Conservation (phyloP, 2,888 invertebrate species). For the Epinotia nisella region DNA sequence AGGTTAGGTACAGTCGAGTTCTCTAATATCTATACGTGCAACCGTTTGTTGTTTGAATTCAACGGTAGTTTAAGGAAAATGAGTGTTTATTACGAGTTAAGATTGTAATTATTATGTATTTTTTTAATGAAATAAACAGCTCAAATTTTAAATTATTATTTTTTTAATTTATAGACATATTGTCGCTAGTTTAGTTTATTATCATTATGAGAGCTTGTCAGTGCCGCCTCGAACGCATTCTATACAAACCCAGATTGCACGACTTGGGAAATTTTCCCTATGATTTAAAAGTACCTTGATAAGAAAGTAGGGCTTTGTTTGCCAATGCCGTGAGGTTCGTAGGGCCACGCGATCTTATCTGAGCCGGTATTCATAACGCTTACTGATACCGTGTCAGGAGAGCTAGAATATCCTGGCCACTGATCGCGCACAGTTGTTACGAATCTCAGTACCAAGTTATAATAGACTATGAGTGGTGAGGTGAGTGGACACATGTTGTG, state of each 20-base stretch:
- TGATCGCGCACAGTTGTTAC: neutral
- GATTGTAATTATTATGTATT: no score
- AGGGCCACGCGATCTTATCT: conserved; percentile 33
- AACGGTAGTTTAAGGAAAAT: no score
- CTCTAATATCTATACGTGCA: no score
- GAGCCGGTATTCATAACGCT: neutral
- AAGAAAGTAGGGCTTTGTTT: conserved; percentile 43
- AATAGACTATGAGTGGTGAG: neutral
- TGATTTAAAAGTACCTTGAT: conserved; percentile 23
- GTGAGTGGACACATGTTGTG: neutral
- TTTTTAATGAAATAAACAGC: no score
- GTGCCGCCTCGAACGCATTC: neutral
- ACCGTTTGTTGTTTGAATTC: no score
- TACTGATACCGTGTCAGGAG: neutral
- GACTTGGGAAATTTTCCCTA: conserved; percentile 1
- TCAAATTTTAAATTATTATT: no score
- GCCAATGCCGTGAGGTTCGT: conserved; percentile 20
- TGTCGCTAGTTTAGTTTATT: no score
- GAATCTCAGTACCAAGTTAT: neutral
- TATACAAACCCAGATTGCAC: neutral
- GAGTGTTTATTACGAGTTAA: no score
- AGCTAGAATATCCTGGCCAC: neutral
- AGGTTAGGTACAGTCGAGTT: no score
- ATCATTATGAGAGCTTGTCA: no score
- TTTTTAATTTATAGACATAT: no score